phyloP scores from a whole-genome alignment of 2,888 invertebrate genomes.

The Chalcosyrphus nemorum region DNA sequence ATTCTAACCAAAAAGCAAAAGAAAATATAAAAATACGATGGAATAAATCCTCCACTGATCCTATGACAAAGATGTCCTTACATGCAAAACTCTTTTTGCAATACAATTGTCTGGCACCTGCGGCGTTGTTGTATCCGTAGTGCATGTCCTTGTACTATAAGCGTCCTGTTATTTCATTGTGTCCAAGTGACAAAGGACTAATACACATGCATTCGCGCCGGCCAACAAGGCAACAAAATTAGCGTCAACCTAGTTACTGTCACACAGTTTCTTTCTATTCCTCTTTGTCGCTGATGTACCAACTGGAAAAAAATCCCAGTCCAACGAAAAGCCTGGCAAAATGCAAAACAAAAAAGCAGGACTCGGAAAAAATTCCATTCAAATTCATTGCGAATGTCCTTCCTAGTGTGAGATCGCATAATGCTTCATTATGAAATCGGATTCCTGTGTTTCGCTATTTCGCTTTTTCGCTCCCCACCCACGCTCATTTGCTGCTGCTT shows the following conservation, averaged over 20 bases:
- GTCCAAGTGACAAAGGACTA: slow-evolving; percentile 45
- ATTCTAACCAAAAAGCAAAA: slow-evolving; percentile 38
- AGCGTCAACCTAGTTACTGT: slow-evolving; percentile 51
- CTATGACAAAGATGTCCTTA: slow-evolving; percentile 18
- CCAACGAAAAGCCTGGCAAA: background rate
- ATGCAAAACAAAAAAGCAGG: slow-evolving; percentile 8
- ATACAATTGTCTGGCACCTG: slow-evolving; percentile 54
- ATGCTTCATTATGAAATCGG: slow-evolving; percentile 68
- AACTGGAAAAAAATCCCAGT: background rate
- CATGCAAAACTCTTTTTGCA: slow-evolving; percentile 1
- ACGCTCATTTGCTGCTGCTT: background rate
- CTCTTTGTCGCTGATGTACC: background rate
- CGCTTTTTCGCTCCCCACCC: background rate
- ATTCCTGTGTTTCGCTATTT: too few species aligned
- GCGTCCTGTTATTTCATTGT: slow-evolving; percentile 51
- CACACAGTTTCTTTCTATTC: background rate
- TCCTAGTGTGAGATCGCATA: slow-evolving; percentile 48
- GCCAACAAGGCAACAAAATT: slow-evolving; percentile 39
- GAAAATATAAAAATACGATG: slow-evolving; percentile 1
- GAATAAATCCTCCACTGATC: slow-evolving; percentile 14
- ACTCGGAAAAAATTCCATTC: background rate
- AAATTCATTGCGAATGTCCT: slow-evolving; percentile 63
- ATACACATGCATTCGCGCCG: background rate
- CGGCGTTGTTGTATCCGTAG: slow-evolving; percentile 38
- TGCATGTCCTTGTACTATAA: slow-evolving; percentile 14